Conservation (phyloP, 2,888 invertebrate genomes). For the Drosophila melanocephala region DNA sequence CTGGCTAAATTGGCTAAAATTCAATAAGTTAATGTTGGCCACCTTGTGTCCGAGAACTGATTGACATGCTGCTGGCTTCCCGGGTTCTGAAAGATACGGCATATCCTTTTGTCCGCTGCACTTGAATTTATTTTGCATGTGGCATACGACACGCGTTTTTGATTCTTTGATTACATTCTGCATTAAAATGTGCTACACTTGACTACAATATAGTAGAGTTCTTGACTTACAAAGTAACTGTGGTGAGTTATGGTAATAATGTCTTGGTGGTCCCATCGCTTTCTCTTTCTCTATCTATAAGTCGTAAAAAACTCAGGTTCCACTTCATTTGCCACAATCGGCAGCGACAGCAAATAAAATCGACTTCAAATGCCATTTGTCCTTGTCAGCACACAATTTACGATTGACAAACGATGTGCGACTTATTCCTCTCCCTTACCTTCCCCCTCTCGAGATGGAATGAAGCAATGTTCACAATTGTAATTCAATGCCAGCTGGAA, state of each 20-base stretch:
- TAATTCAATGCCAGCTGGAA: slow-evolving; percentile 64
- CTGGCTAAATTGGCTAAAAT: slow-evolving; percentile 73
- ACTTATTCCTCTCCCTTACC: not conserved
- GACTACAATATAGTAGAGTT: not conserved
- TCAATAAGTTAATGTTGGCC: slow-evolving; percentile 79
- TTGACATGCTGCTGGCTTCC: slow-evolving; percentile 58
- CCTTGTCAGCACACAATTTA: slow-evolving; percentile 73
- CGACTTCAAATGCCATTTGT: slow-evolving; percentile 77
- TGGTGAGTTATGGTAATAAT: slow-evolving; percentile 34
- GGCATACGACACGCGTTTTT: slow-evolving; percentile 12
- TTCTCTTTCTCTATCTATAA: not conserved
- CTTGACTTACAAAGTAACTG: not conserved
- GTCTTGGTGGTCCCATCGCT: not conserved
- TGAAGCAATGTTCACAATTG: slow-evolving; percentile 39
- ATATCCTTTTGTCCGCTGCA: slow-evolving; percentile 55
- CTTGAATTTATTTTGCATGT: slow-evolving; percentile 65
- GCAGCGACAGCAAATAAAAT: slow-evolving; percentile 65
- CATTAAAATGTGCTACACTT: slow-evolving; percentile 34
- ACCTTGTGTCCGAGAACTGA: slow-evolving; percentile 28
- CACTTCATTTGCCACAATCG: slow-evolving; percentile 75
- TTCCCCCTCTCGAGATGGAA: not conserved
- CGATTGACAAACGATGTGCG: slow-evolving; percentile 76
- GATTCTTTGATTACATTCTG: slow-evolving; percentile 60
- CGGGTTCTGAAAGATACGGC: not conserved
- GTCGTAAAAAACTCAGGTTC: slow-evolving; percentile 52